phyloP scores from a whole-genome alignment of 2,113 vertebrate species.

The Catharus minimus region DNA sequence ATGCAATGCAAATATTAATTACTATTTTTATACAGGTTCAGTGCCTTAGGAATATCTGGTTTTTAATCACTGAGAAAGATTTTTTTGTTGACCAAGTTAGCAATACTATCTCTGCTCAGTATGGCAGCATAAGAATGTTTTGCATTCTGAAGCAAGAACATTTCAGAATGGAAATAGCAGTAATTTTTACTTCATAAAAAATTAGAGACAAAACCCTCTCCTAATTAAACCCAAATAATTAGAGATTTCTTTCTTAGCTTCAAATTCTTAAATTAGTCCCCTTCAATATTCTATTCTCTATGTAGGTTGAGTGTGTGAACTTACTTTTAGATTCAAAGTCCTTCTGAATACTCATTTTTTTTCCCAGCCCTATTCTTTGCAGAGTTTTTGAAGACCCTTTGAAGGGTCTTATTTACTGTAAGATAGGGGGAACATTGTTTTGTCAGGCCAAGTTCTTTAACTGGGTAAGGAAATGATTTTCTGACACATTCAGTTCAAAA shows the following conservation, averaged over 20 bases:
- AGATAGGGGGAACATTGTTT: not conserved
- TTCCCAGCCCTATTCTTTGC: not conserved
- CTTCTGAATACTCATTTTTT: not conserved
- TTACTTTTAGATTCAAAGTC: not conserved
- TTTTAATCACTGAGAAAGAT: not conserved
- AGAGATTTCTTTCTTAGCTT: not conserved
- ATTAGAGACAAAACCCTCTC: rapidly evolving
- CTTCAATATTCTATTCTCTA: not conserved
- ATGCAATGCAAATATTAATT: not conserved
- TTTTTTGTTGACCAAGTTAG: not conserved
- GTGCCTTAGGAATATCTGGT: not conserved
- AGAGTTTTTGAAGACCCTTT: not conserved
- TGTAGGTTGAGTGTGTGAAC: not conserved
- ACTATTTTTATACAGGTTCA: not conserved
- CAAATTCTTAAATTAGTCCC: not conserved
- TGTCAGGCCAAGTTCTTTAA: not conserved
- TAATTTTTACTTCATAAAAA: not conserved
- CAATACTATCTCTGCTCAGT: not conserved
- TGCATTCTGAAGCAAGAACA: not conserved
- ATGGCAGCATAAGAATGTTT: not conserved
- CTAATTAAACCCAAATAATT: not conserved
- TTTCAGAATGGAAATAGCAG: not conserved
- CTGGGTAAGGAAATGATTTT: not conserved
- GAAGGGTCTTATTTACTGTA: not conserved
- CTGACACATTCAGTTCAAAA: not conserved